These are phyloP conservation scores for Casuarius casuarius DNA, from an alignment of 2,113 vertebrate species.

Conservation along the genomic window DNA sequence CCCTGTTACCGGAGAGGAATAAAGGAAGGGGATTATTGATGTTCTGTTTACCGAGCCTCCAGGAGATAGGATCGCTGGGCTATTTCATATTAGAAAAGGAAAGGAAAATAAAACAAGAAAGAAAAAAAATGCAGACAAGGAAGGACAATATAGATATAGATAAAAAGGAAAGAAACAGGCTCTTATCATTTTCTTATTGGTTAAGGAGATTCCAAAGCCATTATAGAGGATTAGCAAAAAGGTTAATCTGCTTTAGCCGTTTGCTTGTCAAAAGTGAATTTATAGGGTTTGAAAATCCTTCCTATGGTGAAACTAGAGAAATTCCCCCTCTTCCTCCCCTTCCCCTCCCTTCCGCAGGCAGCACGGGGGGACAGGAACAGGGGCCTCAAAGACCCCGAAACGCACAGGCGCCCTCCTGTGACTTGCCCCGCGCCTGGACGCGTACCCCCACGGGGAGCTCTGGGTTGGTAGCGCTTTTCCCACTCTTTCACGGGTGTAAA, in stretches of 20 bases:
- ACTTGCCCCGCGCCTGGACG: background rate
- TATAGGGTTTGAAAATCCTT: slow-evolving; percentile 64
- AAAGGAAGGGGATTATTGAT: slow-evolving; percentile 86
- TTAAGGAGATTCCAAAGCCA: slow-evolving; percentile 86
- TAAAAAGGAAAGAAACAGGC: slow-evolving; percentile 76
- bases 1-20: slow-evolving; percentile 79
- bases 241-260: slow-evolving; percentile 84
- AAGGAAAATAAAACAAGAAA: slow-evolving; percentile 66
- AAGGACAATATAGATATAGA: slow-evolving; percentile 67
- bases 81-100: slow-evolving; percentile 77
- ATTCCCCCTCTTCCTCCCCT: background rate
- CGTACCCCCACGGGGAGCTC: background rate
- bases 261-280: slow-evolving; percentile 79
- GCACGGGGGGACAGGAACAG: background rate
- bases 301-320: slow-evolving; percentile 25
- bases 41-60: slow-evolving; percentile 80
- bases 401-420: background rate
- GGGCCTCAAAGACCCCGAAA: background rate
- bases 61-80: slow-evolving; percentile 82
- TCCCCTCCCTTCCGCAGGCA: background rate
- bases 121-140: slow-evolving; percentile 49
- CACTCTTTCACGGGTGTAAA: rapidly evolving
- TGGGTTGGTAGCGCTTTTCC: background rate
- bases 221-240: slow-evolving; percentile 89
- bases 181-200: slow-evolving; percentile 79